These are phyloP conservation scores for Synanceia verrucosa DNA, from an alignment of 2,797 vertebrate genomes.

Conservation along the genomic window DNA sequence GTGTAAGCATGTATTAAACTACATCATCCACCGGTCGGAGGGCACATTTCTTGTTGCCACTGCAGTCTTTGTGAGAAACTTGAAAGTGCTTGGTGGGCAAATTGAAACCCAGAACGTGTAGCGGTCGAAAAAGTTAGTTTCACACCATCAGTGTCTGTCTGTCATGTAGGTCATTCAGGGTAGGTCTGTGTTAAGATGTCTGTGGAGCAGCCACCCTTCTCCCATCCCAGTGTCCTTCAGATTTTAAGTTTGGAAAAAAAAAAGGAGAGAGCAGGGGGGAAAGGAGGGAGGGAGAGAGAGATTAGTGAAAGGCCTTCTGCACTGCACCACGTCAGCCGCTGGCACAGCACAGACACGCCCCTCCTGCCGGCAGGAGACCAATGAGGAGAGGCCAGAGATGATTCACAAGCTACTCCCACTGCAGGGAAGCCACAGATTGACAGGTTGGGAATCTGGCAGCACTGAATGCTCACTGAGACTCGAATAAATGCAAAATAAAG, in stretches of 20 bases:
- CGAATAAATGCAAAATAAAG: slow-evolving; percentile 25
- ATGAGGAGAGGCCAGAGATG: slow-evolving; percentile 36
- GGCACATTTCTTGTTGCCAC: slow-evolving; percentile 1
- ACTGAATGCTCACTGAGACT: slow-evolving; percentile 27
- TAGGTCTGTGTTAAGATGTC: neutral
- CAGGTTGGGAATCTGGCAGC: slow-evolving; percentile 60
- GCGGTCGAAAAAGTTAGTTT: slow-evolving; percentile 17
- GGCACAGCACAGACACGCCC: slow-evolving; percentile 45
- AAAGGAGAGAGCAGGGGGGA: neutral
- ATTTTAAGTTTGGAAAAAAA: slow-evolving; percentile 45
- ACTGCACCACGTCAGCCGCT: slow-evolving; percentile 69
- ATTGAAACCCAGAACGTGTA: slow-evolving; percentile 8
- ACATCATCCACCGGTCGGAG: slow-evolving; percentile 9
- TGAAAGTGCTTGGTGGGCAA: slow-evolving; percentile 6
- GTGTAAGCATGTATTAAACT: slow-evolving; percentile 32
- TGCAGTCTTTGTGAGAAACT: slow-evolving; percentile 5
- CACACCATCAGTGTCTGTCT: neutral
- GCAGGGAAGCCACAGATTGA: slow-evolving; percentile 70
- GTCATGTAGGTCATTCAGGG: slow-evolving; percentile 2
- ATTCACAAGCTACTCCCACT: slow-evolving; percentile 66
- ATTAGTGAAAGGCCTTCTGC: slow-evolving; percentile 55
- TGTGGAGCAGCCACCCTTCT: neutral
- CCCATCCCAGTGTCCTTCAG: slow-evolving; percentile 27
- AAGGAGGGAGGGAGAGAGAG: neutral
- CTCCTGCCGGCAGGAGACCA: slow-evolving; percentile 45